phyloP scores from a whole-genome alignment of 2,797 vertebrate genomes.

The Rhinoraja longicauda region DNA sequence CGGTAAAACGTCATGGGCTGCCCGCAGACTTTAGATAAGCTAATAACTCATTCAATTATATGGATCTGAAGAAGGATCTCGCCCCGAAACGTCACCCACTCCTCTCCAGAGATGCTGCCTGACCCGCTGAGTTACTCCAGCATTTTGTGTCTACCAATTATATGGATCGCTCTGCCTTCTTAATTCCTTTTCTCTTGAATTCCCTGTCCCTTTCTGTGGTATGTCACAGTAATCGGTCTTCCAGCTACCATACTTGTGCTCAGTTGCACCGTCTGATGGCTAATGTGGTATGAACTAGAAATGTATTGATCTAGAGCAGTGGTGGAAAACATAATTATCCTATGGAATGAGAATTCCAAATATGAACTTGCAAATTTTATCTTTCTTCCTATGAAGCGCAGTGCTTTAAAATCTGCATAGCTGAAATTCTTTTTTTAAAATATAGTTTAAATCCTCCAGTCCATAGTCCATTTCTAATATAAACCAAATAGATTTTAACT shows the following conservation, averaged over 20 bases:
- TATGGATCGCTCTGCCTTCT: not conserved
- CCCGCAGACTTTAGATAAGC: not conserved
- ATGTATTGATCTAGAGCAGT: not conserved
- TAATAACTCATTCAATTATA: not conserved
- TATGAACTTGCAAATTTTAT: not conserved
- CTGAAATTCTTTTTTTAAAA: not conserved
- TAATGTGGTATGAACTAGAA: not conserved
- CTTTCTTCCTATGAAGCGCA: not conserved
- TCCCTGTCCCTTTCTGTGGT: not conserved
- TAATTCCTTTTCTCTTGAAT: not conserved
- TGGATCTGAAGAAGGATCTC: too few relatives aligned
- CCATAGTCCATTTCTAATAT: not conserved
- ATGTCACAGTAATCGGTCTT: not conserved
- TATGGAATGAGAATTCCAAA: not conserved
- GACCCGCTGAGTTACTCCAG: too few relatives aligned
- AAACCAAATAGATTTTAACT: not conserved
- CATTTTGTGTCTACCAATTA: too few relatives aligned
- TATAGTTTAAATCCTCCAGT: not conserved
- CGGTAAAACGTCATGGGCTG: not conserved
- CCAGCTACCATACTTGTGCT: not conserved
- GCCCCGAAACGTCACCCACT: too few relatives aligned
- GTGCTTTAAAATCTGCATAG: not conserved
- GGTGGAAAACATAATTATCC: not conserved
- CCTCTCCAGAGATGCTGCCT: too few relatives aligned
- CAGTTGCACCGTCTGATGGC: not conserved